These are phyloP conservation scores for Drosophila eohydei DNA, from an alignment of 2,888 invertebrate species.

Conservation along the genomic window DNA sequence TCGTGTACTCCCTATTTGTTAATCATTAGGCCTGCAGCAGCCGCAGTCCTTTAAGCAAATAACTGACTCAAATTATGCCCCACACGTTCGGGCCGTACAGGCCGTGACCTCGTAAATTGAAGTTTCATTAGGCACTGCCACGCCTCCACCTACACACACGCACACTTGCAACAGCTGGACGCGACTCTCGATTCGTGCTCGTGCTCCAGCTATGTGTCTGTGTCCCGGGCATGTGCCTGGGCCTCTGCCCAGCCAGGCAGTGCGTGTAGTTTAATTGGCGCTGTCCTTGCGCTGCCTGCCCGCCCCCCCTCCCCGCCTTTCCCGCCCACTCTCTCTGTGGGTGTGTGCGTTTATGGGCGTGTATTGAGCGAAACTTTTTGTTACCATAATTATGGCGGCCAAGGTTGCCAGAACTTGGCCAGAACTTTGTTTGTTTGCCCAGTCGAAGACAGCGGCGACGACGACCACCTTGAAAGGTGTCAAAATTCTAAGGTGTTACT, in stretches of 20 bases:
- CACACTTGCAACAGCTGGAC: conserved; percentile 31
- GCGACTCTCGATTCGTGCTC: conserved; percentile 38
- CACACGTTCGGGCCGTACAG: conserved; percentile 76
- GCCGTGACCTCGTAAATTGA: conserved; percentile 80
- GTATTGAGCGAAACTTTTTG: conserved; percentile 73
- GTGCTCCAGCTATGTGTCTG: conserved; percentile 36
- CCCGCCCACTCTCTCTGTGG: background rate
- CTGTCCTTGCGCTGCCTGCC: conserved; percentile 40
- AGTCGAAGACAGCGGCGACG: conserved; percentile 34
- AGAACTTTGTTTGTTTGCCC: conserved; percentile 50
- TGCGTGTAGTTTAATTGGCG: conserved; percentile 78
- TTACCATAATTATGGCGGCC: conserved; percentile 80
- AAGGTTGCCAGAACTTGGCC: conserved; percentile 58
- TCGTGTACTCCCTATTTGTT: conserved; percentile 64
- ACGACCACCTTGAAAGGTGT: conserved; percentile 38
- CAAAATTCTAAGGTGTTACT: conserved; percentile 49
- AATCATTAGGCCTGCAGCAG: conserved; percentile 69
- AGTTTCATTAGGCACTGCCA: conserved; percentile 68
- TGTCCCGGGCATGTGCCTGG: conserved; percentile 42
- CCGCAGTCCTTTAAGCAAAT: conserved; percentile 74
- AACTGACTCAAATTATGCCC: conserved; percentile 77
- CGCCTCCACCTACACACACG: background rate
- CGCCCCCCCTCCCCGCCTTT: background rate
- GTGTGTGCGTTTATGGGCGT: conserved; percentile 54
- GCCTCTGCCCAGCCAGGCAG: conserved; percentile 35